Evolutionary conservation across 2,888 invertebrate genomes (phyloP).

Genomic region (Hypomecis atomaria): DNA sequence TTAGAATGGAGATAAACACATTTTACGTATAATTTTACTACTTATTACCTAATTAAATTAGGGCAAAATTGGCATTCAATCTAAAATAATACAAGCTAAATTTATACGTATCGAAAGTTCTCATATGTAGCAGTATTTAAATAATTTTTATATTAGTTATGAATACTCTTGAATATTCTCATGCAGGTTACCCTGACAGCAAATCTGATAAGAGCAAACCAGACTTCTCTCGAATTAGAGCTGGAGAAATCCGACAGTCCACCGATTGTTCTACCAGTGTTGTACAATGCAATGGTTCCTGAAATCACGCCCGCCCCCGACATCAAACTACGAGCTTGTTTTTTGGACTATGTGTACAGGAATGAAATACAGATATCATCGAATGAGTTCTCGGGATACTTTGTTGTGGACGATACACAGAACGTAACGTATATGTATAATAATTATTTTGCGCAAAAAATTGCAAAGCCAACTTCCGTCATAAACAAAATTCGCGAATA

Average conservation of each 20-base stretch:
- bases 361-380: conserved; percentile 77
- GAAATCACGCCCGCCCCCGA: conserved; percentile 75
- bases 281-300: conserved; percentile 80
- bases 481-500: too few relatives aligned
- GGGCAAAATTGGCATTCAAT: too few relatives aligned
- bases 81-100: too few relatives aligned
- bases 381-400: conserved; percentile 71
- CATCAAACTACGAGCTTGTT: conserved; percentile 84
- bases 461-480: too few relatives aligned
- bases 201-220: conserved; percentile 76
- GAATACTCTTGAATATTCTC: too few relatives aligned
- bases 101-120: too few relatives aligned
- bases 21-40: neutral
- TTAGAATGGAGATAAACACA: neutral
- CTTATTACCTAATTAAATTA: too few relatives aligned
- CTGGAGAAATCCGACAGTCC: conserved; percentile 85
- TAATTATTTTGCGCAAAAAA: too few relatives aligned
- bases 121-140: too few relatives aligned
- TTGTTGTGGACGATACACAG: conserved; percentile 49
- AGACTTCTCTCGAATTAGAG: conserved; percentile 78
- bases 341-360: conserved; percentile 82
- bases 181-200: conserved; percentile 82
- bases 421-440: conserved; percentile 23
- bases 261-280: conserved; percentile 80
- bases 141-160: too few relatives aligned